Percentiles rank a stretch among this genome's conserved stretches.
Conservation (phyloP, 2,888 invertebrate genomes). For the Anodontia alba region DNA sequence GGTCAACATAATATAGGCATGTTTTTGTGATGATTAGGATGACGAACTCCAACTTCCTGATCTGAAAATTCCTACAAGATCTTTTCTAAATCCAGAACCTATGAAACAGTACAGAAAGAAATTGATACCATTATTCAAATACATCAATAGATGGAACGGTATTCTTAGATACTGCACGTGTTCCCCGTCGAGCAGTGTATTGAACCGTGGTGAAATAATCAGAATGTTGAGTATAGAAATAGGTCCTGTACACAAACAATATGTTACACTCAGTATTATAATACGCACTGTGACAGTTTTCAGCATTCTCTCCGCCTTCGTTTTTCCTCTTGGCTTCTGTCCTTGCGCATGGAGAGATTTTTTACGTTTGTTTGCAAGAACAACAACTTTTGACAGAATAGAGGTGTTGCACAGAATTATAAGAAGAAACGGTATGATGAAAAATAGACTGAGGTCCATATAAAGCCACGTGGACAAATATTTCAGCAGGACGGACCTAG, state of each 20-base stretch:
- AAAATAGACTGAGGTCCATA: constrained; percentile 53
- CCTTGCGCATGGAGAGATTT: constrained; percentile 24
- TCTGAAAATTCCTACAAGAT: constrained; percentile 54
- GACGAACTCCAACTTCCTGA: constrained; percentile 43
- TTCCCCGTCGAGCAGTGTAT: constrained; percentile 14
- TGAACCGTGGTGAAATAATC: constrained; percentile 28
- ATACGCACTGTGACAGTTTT: constrained; percentile 58
- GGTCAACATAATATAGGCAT: too few species aligned
- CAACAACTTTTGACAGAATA: constrained; percentile 52
- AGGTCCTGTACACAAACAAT: constrained; percentile 54
- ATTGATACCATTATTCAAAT: constrained; percentile 60
- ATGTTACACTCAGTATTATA: constrained; percentile 45
- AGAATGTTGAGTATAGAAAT: constrained; percentile 45
- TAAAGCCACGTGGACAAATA: constrained; percentile 44
- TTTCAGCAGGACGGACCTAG: constrained; percentile 32
- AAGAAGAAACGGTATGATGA: constrained; percentile 44
- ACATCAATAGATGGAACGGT: constrained; percentile 56
- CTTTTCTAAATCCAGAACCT: constrained; percentile 56
- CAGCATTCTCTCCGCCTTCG: constrained; percentile 42
- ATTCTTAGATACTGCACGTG: constrained; percentile 31
- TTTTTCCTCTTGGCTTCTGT: not conserved
- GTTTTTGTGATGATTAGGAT: too few species aligned
- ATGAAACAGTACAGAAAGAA: constrained; percentile 60
- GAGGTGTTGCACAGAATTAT: constrained; percentile 50
- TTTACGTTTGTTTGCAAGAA: constrained; percentile 30